Evolutionary conservation across 2,113 vertebrate species (phyloP).

Genomic region (Herpailurus yagouaroundi): DNA sequence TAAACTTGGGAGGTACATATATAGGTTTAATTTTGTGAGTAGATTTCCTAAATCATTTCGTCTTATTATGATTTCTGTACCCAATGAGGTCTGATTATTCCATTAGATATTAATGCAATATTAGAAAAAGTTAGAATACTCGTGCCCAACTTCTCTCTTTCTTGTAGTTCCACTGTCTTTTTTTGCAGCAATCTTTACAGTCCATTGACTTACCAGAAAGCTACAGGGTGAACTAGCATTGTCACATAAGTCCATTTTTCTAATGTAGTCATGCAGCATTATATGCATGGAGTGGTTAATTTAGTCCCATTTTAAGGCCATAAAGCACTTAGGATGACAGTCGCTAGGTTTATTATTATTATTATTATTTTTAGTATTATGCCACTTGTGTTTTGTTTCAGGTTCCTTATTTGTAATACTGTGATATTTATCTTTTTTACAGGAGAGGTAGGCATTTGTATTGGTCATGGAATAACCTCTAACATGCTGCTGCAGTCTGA

Average conservation of each 20-base stretch:
- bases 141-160: not conserved
- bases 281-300: not conserved
- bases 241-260: constrained; percentile 29
- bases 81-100: not conserved
- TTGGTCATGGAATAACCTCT: constrained; percentile 59
- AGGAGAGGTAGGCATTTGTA: constrained; percentile 61
- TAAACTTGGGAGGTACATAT: not conserved
- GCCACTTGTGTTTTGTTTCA: constrained; percentile 50
- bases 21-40: not conserved
- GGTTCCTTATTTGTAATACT: constrained; percentile 43
- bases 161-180: not conserved
- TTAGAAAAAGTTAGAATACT: constrained; percentile 18
- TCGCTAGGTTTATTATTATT: not conserved
- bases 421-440: constrained; percentile 49
- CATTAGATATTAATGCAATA: not conserved
- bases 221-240: constrained; percentile 4
- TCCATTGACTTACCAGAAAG: constrained; percentile 27
- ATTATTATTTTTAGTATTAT: not conserved
- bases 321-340: not conserved
- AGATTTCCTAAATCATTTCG: not conserved
- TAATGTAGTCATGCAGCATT: not conserved
- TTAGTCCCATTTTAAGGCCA: constrained; percentile 31
- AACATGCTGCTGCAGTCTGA: constrained; percentile 11
- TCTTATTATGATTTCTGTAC: not conserved
- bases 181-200: not conserved